Base-by-base conservation (phyloP, 1,140 invertebrate species). In the Aphelinus atriplicis region DNA sequence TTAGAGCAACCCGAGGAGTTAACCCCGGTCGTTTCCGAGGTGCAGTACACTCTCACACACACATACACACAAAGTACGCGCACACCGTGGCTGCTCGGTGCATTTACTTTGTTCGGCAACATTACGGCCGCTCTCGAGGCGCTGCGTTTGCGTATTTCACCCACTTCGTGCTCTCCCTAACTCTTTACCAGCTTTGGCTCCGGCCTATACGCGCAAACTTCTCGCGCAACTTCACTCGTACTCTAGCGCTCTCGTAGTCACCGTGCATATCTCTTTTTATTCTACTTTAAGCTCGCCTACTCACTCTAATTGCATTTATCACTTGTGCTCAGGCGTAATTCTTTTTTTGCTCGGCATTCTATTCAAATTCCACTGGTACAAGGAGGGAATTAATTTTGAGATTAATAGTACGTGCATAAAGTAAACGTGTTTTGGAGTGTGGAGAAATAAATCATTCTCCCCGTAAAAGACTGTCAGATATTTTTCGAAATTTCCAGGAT, bases 81-180 rank as follows among this genome's bases (percentile, higher is more conserved):
- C 26, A 26, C 26, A 26, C 26, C 26, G 26, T 26, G 26, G 26
- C 26, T 26, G 26, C 26, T 26, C 26, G 26, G 26, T 26, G 72
- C 72, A 53, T 63, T 75, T 58, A 75, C 73, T 75, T 75, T 69
- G 73, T 75, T 63, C 65, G 58, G 48, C 47, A 51, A 71, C 71
- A 78, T 78, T 78, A 78, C 55, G 71, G 61, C 73, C 61, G 62
- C 78, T 79, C 70, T 76, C 72, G 71, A 73, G 67, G 45, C 26
- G 26, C 26, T 26, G 77, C 75, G 71, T 78, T 78, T 76, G 58
- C 74, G 77, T 76, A 78, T 78, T 78, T 78, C 72, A 73, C 63
- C 46, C 74, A 58, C 70, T 78, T 77, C 70, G 26, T 26, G 26
- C 26, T 26, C 26, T 26, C 26, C 26, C 26, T 26, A 26, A 26